Evolutionary conservation across 2,888 invertebrate species (phyloP).

Genomic region (Sesia bembeciformis): DNA sequence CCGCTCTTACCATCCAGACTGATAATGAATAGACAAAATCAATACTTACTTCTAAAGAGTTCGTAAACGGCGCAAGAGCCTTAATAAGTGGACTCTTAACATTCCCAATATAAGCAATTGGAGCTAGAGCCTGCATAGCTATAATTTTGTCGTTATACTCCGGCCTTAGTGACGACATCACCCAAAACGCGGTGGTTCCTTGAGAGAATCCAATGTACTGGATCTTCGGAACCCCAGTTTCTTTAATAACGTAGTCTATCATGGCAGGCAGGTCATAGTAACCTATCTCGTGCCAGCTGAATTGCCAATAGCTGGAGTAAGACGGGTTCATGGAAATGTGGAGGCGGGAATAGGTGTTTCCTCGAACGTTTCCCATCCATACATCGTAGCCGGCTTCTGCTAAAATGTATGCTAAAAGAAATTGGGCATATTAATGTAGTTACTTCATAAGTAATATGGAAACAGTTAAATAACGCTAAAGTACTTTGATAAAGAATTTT

Average conservation of each 20-base stretch:
- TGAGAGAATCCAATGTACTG: slow-evolving; percentile 83
- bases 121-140: slow-evolving; percentile 75
- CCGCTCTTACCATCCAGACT: no score
- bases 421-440: no score
- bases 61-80: slow-evolving; percentile 53
- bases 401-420: slow-evolving; percentile 76
- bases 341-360: slow-evolving; percentile 82
- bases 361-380: slow-evolving; percentile 90
- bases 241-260: slow-evolving; percentile 77
- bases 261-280: slow-evolving; percentile 83
- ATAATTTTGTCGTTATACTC: slow-evolving; percentile 75
- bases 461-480: no score
- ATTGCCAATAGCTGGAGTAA: slow-evolving; percentile 57
- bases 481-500: no score
- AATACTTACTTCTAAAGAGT: slow-evolving; percentile 63
- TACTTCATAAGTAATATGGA: no score
- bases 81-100: slow-evolving; percentile 63
- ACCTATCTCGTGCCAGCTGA: slow-evolving; percentile 86
- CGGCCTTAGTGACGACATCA: slow-evolving; percentile 70
- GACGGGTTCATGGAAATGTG: slow-evolving; percentile 64
- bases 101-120: slow-evolving; percentile 70
- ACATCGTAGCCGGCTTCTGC: slow-evolving; percentile 83
- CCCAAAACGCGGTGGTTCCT: slow-evolving; percentile 78
- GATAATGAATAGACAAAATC: no score
- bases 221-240: slow-evolving; percentile 71